Evolutionary conservation across 2,888 invertebrate species (phyloP), one percentile per base, ranked within the genome.

Genomic region (Bombylius major): DNA sequence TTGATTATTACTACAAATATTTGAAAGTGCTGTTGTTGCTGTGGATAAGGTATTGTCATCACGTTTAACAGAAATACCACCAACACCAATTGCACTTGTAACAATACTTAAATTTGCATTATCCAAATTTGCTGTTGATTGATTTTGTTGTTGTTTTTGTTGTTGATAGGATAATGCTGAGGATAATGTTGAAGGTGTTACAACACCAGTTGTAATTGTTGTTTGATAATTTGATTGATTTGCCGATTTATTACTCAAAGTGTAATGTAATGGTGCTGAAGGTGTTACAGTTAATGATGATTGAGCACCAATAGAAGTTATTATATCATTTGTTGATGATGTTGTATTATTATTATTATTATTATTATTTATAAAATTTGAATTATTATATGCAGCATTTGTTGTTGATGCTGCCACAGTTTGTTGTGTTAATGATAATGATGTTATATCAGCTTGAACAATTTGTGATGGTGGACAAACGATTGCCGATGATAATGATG

Each of bases 281-380:
- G 47, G 13, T 34, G 62, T 62, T 56, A 57, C 14, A 31, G 47
- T 55, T 55, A 55, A 42, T 53, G 55, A 56, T 61, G 47, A 68
- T 71, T 64, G 69, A 57, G 62, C 68, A 67, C 47, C 71, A 67
- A 53, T 31, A 4, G 50, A 49, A 47, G 60, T 61, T 60, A 56
- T 31, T 44, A 51, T 31, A 53, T 47, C 34, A 48, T 53, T 53
- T 53, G 58, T 50, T 51, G 54, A 52, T 50, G 58, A 47, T 53
- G 53, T 53, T 57, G 54, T 31, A 42, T 52, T 47, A 50, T 49
- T 13, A 56, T 42, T 58, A 55, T 36, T 46, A 39, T 54, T 47
- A 51, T 34, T 56, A 59, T 60, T 46, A 57, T 54, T 53, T 48
- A 47, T 51, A 57, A 50, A 51, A 53, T 52, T 56, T 1, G 39